Base-by-base conservation (phyloP, 1,140 invertebrate species). In the Drosophila repletoides region DNA sequence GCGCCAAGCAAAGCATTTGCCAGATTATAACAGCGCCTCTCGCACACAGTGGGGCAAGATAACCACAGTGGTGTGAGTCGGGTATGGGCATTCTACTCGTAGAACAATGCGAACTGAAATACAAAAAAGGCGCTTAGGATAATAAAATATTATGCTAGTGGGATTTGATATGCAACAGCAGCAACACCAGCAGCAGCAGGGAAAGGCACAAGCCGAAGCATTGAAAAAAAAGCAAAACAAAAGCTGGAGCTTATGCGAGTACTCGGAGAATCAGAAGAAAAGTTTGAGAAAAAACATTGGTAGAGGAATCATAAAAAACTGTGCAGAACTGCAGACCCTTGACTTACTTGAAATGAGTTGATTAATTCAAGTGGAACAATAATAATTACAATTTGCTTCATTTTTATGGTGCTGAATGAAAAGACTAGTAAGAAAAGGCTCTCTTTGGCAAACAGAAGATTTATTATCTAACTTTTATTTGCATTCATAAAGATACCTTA, bases 81-180 rank as follows among this genome's bases (percentile, higher is more conserved):
- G 21, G 29, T 33, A 22, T 52, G 36, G 14, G 48, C 41, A 31
- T 31, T 45, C 26, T 36, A 52, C 19, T 46, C 19, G 2, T 15
- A 12, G 24, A 19, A 46, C 24, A 19, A 46, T 15, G 26, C 14
- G 55, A 53, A 63, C 48, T 46, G 53, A 49, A 36, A 76, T 5
- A 5, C 14, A 48, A 46, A 28, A 65, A 10, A 56, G 51, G 58
- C 52, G 56, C 53, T 70, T 53, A 46, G 58, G 76, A 80, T 80
- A 74, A 74, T 79, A 71, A 80, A 79, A 79, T 79, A 80, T 71
- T 80, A 80, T 80, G 75, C 76, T 80, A 61, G 51, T 79, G 70
- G 75, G 76, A 80, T 61, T 64, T 46, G 21, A 36, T 38, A 19
- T 67, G 45, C 26, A 52, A 22, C 26, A 60, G 29, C 29, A 21